Evolutionary conservation across 2,888 invertebrate species (phyloP), one percentile per base, ranked within the genome.

Genomic region (Drosophila anomelani): DNA sequence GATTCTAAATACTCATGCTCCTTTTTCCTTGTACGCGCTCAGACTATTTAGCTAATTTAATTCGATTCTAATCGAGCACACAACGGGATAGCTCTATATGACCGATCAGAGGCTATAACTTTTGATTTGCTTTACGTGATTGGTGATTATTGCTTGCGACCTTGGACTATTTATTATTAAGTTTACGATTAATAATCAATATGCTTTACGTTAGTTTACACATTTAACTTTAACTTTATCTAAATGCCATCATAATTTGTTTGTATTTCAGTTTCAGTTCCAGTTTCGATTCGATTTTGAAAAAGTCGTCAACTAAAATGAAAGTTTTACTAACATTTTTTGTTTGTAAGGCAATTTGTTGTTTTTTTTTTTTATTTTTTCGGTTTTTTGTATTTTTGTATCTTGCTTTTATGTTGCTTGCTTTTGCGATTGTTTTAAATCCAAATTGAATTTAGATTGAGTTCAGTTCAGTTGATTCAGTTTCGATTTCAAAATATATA

Each of bases 391-490:
- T 56, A 57, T 47, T 17, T 39, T 46, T 54, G 23, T 44, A 23
- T 47, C 58, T 71, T 62, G 36, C 51, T 41, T 68, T 66, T 66
- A 8, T 46, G 44, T 77, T 63, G 12, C 41, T 44, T 57, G 51
- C 39, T 34, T 41, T 62, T 69, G 57, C 67, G 79, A 58, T 86
- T 76, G 83, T 83, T 89, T 85, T 85, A 74, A 75, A 89, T 85
- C 85, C 89, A 85, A 85, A 85, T 85, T 88, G 71, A 85, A 85
- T 85, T 85, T 85, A 85, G 85, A 85, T 85, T 79, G 79, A 86
- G 86, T 88, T 77, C 78, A 61, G 74, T 89, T 76, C 79, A 57
- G 61, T 78, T 74, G 68, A 57, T 68, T 67, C 39, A 49, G 58
- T 68, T 74, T 78, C 51, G 66, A 76, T 85, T 81, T 68, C 43